phyloP scores from a whole-genome alignment of 2,113 vertebrate species.

The Anser brachyrhynchus region DNA sequence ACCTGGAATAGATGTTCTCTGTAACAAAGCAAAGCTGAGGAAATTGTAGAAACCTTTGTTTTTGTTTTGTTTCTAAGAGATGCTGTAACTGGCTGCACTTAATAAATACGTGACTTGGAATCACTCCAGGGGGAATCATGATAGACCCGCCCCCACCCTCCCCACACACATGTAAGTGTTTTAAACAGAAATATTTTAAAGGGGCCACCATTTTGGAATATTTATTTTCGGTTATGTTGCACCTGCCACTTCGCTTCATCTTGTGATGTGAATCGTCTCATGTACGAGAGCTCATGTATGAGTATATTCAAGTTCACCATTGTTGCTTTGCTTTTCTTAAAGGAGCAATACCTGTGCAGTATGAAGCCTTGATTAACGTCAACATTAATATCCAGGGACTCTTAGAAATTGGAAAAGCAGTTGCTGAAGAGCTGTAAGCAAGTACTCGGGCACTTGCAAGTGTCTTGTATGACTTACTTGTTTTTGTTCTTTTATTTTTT shows the following conservation, averaged over 20 bases:
- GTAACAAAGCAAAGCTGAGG: background rate
- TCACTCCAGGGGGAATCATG: background rate
- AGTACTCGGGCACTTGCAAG: background rate
- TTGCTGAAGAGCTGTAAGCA: background rate
- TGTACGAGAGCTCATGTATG: background rate
- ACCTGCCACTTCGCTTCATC: background rate
- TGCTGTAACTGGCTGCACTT: background rate
- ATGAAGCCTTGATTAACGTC: background rate
- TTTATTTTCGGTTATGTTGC: background rate
- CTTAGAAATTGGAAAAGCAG: background rate
- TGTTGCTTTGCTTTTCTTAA: background rate
- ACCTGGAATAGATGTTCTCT: background rate
- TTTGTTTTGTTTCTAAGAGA: constrained; percentile 10
- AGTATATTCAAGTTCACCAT: background rate
- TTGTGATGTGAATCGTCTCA: background rate
- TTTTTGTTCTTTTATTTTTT: background rate
- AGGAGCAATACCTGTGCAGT: background rate
- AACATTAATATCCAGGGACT: background rate
- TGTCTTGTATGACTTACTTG: background rate
- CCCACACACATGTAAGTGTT: background rate
- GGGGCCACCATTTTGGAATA: background rate
- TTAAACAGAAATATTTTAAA: background rate
- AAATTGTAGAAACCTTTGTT: background rate
- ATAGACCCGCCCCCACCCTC: background rate
- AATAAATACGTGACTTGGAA: background rate